phyloP scores from a whole-genome alignment of 2,113 vertebrate species.

The Melanerpes aurifrons region DNA sequence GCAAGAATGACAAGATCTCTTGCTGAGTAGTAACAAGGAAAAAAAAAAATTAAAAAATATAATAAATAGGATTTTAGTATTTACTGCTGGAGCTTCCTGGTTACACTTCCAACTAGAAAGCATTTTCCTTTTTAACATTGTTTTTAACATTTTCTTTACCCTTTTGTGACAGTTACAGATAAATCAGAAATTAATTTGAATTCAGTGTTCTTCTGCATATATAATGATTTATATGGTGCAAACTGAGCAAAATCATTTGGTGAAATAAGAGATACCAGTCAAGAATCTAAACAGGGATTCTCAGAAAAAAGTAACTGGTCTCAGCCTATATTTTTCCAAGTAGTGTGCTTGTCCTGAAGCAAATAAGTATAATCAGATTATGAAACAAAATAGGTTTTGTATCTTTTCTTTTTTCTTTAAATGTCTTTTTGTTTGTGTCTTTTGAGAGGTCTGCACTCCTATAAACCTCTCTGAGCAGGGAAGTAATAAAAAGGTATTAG shows the following conservation, averaged over 20 bases:
- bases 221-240: not conserved
- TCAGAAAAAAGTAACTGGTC: not conserved
- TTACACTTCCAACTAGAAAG: not conserved
- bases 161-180: not conserved
- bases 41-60: not conserved
- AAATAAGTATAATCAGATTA: constrained; percentile 3
- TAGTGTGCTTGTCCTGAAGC: not conserved
- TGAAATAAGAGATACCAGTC: constrained; percentile 4
- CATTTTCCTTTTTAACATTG: not conserved
- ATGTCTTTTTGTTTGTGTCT: constrained; percentile 1
- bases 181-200: constrained; percentile 21
- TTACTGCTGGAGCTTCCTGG: not conserved
- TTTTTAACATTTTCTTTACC: constrained; percentile 26
- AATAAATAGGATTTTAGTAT: not conserved
- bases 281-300: constrained; percentile 24
- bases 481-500: not conserved
- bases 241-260: constrained; percentile 19
- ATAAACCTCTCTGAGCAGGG: not conserved
- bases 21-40: not conserved
- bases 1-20: not conserved
- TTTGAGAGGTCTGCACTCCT: not conserved
- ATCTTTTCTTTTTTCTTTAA: not conserved
- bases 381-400: not conserved
- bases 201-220: not conserved
- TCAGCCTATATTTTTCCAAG: constrained; percentile 27